Percentiles rank a stretch among this genome's conserved stretches.
Evolutionary conservation across 2,888 invertebrate species (phyloP).

Genomic region (Camponotus fellah): DNA sequence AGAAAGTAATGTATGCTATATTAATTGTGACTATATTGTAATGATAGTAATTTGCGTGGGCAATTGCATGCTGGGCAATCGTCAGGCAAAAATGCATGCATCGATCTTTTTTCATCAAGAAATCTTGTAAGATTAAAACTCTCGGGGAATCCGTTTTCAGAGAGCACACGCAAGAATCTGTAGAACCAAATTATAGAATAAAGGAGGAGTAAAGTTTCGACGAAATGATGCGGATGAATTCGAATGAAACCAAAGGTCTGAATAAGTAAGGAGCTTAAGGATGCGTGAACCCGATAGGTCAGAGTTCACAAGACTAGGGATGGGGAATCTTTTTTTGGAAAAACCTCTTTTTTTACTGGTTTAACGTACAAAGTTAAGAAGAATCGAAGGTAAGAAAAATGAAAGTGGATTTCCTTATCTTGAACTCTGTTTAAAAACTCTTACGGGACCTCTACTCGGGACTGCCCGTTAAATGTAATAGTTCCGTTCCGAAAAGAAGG

Average conservation of each 20-base stretch:
- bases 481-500: constrained; percentile 1
- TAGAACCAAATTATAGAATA: neutral
- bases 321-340: neutral
- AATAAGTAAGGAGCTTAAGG: neutral
- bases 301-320: neutral
- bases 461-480: constrained; percentile 1
- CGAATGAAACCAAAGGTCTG: neutral
- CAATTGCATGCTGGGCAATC: constrained; percentile 44
- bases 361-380: neutral
- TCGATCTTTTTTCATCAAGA: constrained; percentile 24
- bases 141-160: neutral
- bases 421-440: neutral
- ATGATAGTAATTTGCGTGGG: constrained; percentile 20
- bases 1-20: constrained; percentile 28
- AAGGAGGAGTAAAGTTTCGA: neutral
- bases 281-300: neutral
- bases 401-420: neutral
- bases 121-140: constrained; percentile 21
- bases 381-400: constrained; percentile 2
- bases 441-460: neutral
- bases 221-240: constrained; percentile 6
- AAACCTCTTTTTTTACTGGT: neutral
- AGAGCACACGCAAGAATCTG: constrained; percentile 3
- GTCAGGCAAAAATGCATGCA: constrained; percentile 35
- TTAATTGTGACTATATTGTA: constrained; percentile 31